Base-by-base conservation (phyloP, 2,797 vertebrate species). In the Sarcophilus harrisii region DNA sequence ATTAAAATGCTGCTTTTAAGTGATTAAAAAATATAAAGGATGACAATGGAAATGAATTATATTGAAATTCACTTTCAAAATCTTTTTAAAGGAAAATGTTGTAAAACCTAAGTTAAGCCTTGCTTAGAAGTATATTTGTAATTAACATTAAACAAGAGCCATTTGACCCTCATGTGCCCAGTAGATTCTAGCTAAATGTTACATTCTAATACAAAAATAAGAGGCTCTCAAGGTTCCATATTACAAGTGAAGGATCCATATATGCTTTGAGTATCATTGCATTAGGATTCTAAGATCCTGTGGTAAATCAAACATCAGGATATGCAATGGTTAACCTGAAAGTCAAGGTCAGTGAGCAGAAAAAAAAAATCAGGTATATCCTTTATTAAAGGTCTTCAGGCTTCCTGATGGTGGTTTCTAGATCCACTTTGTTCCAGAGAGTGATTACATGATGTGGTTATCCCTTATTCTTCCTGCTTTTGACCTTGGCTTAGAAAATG, bases 121-220 rank as follows among this genome's bases (percentile, higher is more conserved):
- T 81, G 9, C 38, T 27, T 55, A 58, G 55, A 96, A 5, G 4
- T 96, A 58, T 27, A 66, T 66, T 96, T 96, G n/a, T 58, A 94
- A 94, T 95, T 95, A 96, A 52, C 90, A 18, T 89, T 13, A 57
- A 90, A 24, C 57, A 57, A 92, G 97, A 94, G 73, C n/a, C 58
- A 49, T 92, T 87, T 87, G 94, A 94, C 18, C 93, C 38, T 58
- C 3, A 54, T 92, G 32, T 21, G 28, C n/a, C 81, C 49, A 27
- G 27, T 91, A 58, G n/a, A 30, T 93, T 90, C 38, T 97, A 92
- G 87, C 49, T 55, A 95, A 81, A 73, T 96, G 58, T 92, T 90
- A 94, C 89, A 57, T 92, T 45, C 54, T 94, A n/a, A 96, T 21
- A 2, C 58, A 90, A 57, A 96, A 97, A 95, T 92, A 58, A 96